Evolutionary conservation across 2,797 vertebrate species (phyloP), one percentile per base, ranked within the genome.

Genomic region (Myripristis jacobus): DNA sequence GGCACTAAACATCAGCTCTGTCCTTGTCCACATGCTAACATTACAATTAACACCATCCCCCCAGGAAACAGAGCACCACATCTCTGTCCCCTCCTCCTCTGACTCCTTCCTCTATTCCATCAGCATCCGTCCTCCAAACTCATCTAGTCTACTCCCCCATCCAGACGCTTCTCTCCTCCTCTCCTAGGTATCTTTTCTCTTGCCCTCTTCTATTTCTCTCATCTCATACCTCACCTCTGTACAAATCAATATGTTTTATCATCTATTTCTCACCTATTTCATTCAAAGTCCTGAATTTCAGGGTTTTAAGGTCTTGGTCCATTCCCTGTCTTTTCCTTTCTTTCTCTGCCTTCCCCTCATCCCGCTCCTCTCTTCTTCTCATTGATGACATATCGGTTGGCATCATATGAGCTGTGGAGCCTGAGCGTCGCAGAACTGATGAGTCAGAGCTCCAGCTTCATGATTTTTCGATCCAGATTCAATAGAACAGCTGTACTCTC

Each of bases 381-480:
- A 59, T 75, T 77, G 87, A 89, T 88, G 90, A 82, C 86, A 90
- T 65, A 76, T 78, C 44, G 73, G 73, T 52, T 73, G 70, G 83
- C 85, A 78, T 90, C 88, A 89, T 65, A 89, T 88, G 87, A 89
- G 88, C 79, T 51, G 27, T 88, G 89, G 87, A 91, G 82, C 82
- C 41, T 16, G 79, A 89, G 87, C 82, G 79, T 87, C 87, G 82
- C 86, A 92, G 90, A 92, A 93, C 83, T 93, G 92, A 93, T 93
- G 93, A 94, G 87, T 94, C 93, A 93, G 92, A 93, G 84, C 84
- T 87, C 81, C 86, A 73, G 88, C 90, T 92, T 92, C 88, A 88
- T 86, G 88, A 89, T 89, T 90, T 92, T 92, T 94, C 89, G 70
- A 88, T 87, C 77, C 80, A 65, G 85, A 91, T 91, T 89, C 90